Evolutionary conservation across 2,888 invertebrate species (phyloP).

Genomic region (Pedicia rivosa): DNA sequence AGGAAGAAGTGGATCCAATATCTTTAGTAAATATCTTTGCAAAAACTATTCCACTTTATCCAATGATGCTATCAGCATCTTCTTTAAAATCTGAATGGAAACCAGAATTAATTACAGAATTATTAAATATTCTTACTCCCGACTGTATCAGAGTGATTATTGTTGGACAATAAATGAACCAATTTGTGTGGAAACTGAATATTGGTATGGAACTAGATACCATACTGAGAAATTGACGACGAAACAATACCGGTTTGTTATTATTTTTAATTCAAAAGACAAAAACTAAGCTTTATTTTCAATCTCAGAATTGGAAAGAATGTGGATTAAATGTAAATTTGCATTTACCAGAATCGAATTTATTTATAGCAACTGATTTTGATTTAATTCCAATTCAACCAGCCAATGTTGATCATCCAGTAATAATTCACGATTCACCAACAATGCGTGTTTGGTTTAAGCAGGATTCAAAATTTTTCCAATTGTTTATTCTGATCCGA

Average conservation of each 20-base stretch:
- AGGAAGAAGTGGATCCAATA: constrained; percentile 69
- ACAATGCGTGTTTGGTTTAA: constrained; percentile 83
- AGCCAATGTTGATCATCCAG: constrained; percentile 44
- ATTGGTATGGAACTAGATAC: constrained; percentile 88
- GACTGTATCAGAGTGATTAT: constrained; percentile 62
- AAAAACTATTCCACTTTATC: constrained; percentile 55
- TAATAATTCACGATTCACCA: constrained; percentile 62
- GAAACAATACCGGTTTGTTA: too few species aligned
- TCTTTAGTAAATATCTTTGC: constrained; percentile 49
- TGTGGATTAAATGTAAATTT: constrained; percentile 46
- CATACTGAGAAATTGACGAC: constrained; percentile 50
- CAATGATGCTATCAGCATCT: constrained; percentile 63
- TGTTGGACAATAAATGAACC: constrained; percentile 61
- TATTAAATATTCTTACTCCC: constrained; percentile 58
- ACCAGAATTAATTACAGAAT: constrained; percentile 62
- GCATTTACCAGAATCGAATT: constrained; percentile 67
- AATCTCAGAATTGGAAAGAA: constrained; percentile 58
- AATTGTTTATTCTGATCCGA: constrained; percentile 70
- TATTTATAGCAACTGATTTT: constrained; percentile 80
- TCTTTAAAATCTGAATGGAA: constrained; percentile 70
- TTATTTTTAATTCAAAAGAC: constrained; percentile 47
- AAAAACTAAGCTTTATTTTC: too few species aligned
- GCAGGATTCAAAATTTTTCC: constrained; percentile 83
- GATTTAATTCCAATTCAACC: constrained; percentile 46
- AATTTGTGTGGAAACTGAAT: constrained; percentile 52